Percentiles rank a stretch among this genome's conserved stretches.
phyloP scores from a whole-genome alignment of 92 coral and sea anemone genomes.

The Bergia sp. region DNA sequence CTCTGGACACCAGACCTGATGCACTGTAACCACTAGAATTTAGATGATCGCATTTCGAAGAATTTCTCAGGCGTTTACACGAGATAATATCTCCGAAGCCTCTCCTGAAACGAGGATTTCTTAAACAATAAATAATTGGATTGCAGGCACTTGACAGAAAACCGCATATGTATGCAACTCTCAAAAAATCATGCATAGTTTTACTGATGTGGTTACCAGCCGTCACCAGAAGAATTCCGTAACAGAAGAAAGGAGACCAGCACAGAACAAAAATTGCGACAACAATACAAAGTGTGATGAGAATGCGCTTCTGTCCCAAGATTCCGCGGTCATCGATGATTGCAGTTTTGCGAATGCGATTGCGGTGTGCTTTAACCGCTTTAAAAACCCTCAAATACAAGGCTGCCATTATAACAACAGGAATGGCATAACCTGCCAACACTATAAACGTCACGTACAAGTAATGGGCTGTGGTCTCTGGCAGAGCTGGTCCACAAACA shows the following conservation, averaged over 20 bases:
- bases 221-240: constrained; percentile 51
- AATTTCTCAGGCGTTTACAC: constrained; percentile 56
- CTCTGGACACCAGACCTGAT: constrained; percentile 17
- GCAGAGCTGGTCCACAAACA: constrained; percentile 58
- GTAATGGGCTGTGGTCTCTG: constrained; percentile 42
- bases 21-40: constrained; percentile 28
- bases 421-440: constrained; percentile 54
- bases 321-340: constrained; percentile 82
- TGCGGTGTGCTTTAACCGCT: constrained; percentile 60
- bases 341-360: constrained; percentile 72
- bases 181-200: constrained; percentile 49
- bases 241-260: constrained; percentile 77
- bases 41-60: constrained; percentile 25
- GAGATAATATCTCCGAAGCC: constrained; percentile 72
- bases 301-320: constrained; percentile 71
- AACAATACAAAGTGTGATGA: constrained; percentile 67
- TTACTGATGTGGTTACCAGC: constrained; percentile 15
- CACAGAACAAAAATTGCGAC: constrained; percentile 58
- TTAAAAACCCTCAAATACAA: constrained; percentile 58
- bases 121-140: constrained; percentile 64
- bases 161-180: constrained; percentile 70
- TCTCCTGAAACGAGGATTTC: constrained; percentile 84
- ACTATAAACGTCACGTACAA: constrained; percentile 51
- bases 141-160: constrained; percentile 59
- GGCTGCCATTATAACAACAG: constrained; percentile 51